Evolutionary conservation across 1,140 invertebrate species (phyloP).

Genomic region (Eubasilissa regina): DNA sequence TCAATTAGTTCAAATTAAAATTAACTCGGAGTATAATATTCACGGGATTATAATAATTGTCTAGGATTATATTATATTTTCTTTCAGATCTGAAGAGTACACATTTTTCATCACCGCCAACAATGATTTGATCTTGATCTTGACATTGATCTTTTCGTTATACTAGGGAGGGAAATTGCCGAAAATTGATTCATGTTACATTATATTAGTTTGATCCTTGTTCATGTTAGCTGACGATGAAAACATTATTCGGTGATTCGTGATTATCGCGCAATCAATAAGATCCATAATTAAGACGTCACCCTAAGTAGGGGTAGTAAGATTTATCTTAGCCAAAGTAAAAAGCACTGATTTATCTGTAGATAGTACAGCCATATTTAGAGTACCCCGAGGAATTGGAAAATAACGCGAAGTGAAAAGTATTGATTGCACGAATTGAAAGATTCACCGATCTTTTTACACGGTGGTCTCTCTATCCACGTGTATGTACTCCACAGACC

Average conservation of each 20-base stretch:
- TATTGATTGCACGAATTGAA: neutral
- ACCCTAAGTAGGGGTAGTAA: no score
- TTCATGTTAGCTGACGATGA: neutral
- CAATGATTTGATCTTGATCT: no score
- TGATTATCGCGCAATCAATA: neutral
- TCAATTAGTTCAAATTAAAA: conserved; percentile 13
- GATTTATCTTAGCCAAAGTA: no score
- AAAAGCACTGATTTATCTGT: no score
- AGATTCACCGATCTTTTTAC: conserved; percentile 71
- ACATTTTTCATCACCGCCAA: conserved; percentile 3
- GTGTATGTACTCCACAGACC: conserved; percentile 91
- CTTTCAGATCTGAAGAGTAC: conserved; percentile 38
- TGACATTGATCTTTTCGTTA: neutral
- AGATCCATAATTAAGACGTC: no score
- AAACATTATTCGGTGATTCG: neutral
- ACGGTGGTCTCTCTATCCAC: conserved; percentile 91
- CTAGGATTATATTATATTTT: conserved; percentile 5
- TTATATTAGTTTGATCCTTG: neutral
- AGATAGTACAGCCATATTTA: no score
- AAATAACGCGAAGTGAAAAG: neutral
- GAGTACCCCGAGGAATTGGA: no score
- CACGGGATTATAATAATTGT: conserved; percentile 10
- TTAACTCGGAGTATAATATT: conserved; percentile 30
- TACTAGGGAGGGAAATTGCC: conserved; percentile 35
- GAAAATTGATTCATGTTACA: neutral